These are phyloP conservation scores for Paramuricea clavata DNA, from an alignment of 92 coral and sea anemone species.

Conservation along the genomic window DNA sequence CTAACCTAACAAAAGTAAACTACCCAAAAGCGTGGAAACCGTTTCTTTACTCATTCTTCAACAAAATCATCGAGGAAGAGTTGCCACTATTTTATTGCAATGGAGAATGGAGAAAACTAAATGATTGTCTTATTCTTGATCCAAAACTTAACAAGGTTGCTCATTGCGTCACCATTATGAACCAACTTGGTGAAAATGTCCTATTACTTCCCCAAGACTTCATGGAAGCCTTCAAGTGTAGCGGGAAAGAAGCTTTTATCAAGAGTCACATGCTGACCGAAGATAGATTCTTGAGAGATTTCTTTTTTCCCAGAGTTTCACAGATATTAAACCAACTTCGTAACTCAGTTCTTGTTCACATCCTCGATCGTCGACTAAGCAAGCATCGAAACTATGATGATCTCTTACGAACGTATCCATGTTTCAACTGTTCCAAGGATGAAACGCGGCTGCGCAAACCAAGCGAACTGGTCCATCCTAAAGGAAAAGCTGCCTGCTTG, in stretches of 20 bases:
- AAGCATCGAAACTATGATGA: conserved; percentile 35
- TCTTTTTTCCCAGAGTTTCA: conserved; percentile 76
- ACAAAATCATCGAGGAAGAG: conserved; percentile 60
- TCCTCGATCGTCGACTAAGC: conserved; percentile 45
- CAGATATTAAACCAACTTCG: conserved; percentile 58
- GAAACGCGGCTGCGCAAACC: conserved; percentile 32
- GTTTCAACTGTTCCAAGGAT: conserved; percentile 24
- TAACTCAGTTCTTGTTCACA: conserved; percentile 59
- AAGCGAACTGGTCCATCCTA: conserved; percentile 42
- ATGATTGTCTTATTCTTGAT: conserved; percentile 80
- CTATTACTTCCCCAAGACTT: conserved; percentile 76
- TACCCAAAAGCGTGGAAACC: conserved; percentile 80
- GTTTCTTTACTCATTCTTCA: conserved; percentile 72
- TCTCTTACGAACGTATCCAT: neutral
- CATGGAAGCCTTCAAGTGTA: conserved; percentile 67
- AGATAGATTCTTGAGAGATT: conserved; percentile 74
- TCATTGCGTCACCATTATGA: conserved; percentile 68
- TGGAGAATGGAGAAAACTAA: conserved; percentile 76
- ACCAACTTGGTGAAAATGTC: conserved; percentile 67
- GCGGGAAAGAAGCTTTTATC: conserved; percentile 46
- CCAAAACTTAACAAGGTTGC: conserved; percentile 71
- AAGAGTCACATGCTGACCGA: conserved; percentile 77
- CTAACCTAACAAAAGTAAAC: conserved; percentile 67
- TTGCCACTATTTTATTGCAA: conserved; percentile 70
- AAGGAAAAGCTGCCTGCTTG: conserved; percentile 57